phyloP scores from a whole-genome alignment of 1,140 invertebrate genomes.

The Globodera rostochiensis region DNA sequence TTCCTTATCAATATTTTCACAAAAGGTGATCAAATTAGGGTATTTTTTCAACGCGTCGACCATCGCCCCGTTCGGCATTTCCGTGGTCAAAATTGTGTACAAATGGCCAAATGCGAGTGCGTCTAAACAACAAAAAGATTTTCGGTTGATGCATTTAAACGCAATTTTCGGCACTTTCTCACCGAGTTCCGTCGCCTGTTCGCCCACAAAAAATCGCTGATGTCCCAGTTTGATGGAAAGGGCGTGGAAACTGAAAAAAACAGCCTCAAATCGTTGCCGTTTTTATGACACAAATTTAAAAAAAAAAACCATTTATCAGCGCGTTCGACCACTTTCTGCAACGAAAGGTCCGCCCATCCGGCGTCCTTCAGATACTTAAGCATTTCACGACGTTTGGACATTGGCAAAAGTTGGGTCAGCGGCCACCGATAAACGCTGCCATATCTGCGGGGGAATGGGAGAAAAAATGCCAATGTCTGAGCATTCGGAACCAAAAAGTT shows the following conservation, averaged over 20 bases:
- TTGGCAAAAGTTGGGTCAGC: constrained; percentile 80
- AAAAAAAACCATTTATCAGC: constrained; percentile 40
- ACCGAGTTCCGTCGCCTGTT: constrained; percentile 81
- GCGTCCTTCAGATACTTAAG: constrained; percentile 35
- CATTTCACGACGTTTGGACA: constrained; percentile 73
- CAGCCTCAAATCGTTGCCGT: background rate
- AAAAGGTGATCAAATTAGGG: constrained; percentile 76
- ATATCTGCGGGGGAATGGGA: background rate
- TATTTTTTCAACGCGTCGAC: constrained; percentile 76
- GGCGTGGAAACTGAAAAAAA: constrained; percentile 47
- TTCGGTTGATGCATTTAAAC: constrained; percentile 55
- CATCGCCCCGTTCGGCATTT: constrained; percentile 77
- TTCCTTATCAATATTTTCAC: constrained; percentile 76
- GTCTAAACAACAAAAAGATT: constrained; percentile 72
- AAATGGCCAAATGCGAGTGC: constrained; percentile 94
- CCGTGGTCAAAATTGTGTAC: constrained; percentile 77
- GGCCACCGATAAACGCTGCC: constrained; percentile 73
- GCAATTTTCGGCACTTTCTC: constrained; percentile 67
- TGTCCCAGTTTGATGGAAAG: constrained; percentile 53
- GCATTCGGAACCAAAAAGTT: background rate
- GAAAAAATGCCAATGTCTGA: no score
- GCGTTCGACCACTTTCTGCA: constrained; percentile 44
- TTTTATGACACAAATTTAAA: constrained; percentile 24
- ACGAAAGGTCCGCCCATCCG: constrained; percentile 52
- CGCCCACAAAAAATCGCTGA: constrained; percentile 44